Base-by-base conservation (phyloP, 2,113 vertebrate genomes). In the Psettodes erumei region DNA sequence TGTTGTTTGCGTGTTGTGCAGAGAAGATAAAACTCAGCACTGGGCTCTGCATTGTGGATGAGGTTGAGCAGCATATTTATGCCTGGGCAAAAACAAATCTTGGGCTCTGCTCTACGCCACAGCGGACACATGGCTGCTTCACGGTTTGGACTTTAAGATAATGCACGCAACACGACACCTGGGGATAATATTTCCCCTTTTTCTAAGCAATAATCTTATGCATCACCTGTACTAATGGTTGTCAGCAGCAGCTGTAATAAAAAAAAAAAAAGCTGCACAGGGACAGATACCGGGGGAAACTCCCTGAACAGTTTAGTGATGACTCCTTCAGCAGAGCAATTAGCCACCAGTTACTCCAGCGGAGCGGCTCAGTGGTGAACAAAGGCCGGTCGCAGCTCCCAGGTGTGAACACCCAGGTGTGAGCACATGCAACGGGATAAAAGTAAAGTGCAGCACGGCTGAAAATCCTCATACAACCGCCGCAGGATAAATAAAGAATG, bases 391-490 rank as follows among this genome's bases (percentile, higher is more conserved):
- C 47, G 53, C 69, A 53, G 32, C 59, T 84, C 72, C 62, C 78
- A 83, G 67, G 63, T 79, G 77, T 53, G 60, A 79, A 77, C 25
- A n/a, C 72, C 62, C 78, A 83, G 67, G 63, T 79, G 77, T 53
- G 60, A 79, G 75, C 25, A 38, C 51, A 56, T 73, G 64, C 54
- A 83, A 72, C 30, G 80, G 62, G 59, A 71, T 71, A 16, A 79
- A 81, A 54, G 54, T 59, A 35, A 76, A 83, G 63, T 33, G 59
- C 3, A 2, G 30, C 21, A 0, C 25, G 38, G 42, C 42, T 67
- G 47, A 68, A 83, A 81, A 55, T 9, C 38, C 35, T 71, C 53
- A 50, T 61, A 76, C 32, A 82, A 53, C 35, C 64, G 18, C 3
- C 18, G 23, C 56, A 12, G 3, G 10, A 77, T 75, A 51, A 80